Percentiles rank a stretch among this genome's conserved stretches.
These are phyloP conservation scores for Centropyge bicolor DNA, from an alignment of 2,797 vertebrate species.

Conservation along the genomic window DNA sequence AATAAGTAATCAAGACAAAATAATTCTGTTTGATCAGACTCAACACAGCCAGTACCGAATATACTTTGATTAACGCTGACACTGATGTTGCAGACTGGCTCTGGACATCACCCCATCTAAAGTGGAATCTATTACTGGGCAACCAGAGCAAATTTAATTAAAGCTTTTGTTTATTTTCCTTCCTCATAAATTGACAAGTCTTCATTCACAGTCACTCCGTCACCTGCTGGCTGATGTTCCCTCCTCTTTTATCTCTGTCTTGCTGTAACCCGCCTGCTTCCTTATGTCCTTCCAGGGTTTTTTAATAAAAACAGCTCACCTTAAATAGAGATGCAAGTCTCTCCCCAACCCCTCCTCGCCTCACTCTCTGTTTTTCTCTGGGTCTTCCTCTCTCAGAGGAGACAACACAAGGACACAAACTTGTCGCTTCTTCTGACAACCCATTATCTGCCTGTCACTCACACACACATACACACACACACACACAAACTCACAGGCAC, in stretches of 20 bases:
- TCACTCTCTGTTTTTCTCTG: constrained; percentile 60
- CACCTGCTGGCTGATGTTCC: constrained; percentile 49
- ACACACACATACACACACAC: constrained; percentile 36
- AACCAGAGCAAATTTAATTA: constrained; percentile 42
- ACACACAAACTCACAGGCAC: neutral
- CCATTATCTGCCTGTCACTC: constrained; percentile 89
- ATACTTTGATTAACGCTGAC: constrained; percentile 18
- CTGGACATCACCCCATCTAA: neutral
- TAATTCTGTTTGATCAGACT: neutral
- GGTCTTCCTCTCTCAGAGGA: constrained; percentile 67
- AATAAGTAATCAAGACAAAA: neutral
- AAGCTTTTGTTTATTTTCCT: constrained; percentile 37
- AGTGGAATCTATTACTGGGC: constrained; percentile 3
- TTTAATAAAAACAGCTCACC: constrained; percentile 74
- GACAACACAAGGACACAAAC: constrained; percentile 81
- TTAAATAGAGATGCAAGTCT: constrained; percentile 65
- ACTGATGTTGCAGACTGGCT: constrained; percentile 9
- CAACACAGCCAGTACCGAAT: constrained; percentile 1
- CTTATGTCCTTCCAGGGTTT: constrained; percentile 47
- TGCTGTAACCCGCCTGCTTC: constrained; percentile 20
- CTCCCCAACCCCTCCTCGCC: constrained; percentile 37
- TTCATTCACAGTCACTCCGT: constrained; percentile 12
- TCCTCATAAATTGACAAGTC: constrained; percentile 31
- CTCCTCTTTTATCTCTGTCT: constrained; percentile 7
- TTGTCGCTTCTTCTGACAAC: constrained; percentile 87